These are phyloP conservation scores for Atta colombica DNA, from an alignment of 1,140 invertebrate genomes.

Conservation along the genomic window DNA sequence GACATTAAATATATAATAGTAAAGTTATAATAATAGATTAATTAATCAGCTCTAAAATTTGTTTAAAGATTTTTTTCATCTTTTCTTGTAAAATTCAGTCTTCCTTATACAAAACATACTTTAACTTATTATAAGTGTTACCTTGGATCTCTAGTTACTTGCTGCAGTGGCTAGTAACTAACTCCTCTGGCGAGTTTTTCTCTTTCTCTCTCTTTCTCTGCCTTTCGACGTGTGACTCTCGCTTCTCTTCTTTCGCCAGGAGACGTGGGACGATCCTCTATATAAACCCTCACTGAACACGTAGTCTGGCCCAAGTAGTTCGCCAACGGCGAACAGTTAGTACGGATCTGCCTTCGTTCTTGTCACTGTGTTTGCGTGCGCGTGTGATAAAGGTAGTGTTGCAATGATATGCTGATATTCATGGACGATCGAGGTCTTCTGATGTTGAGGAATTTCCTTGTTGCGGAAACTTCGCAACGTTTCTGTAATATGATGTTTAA, in stretches of 20 bases:
- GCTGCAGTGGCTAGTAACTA: conserved; percentile 39
- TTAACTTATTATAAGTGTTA: neutral
- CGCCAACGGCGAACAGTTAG: conserved; percentile 75
- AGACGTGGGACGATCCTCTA: conserved; percentile 84
- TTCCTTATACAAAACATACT: neutral
- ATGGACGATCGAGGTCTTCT: conserved; percentile 45
- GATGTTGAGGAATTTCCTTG: neutral
- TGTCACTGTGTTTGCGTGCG: conserved; percentile 25
- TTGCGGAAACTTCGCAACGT: neutral
- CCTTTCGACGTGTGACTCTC: conserved; percentile 66
- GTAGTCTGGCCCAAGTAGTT: conserved; percentile 74
- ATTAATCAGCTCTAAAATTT: neutral
- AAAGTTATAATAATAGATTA: neutral
- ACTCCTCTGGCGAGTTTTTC: conserved; percentile 26
- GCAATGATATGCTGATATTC: conserved; percentile 30
- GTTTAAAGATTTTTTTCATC: neutral
- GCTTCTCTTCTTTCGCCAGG: conserved; percentile 67
- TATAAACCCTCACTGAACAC: conserved; percentile 82
- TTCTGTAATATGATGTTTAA: neutral
- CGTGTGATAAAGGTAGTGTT: conserved; percentile 59
- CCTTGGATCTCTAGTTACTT: conserved; percentile 44
- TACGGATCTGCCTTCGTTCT: conserved; percentile 63
- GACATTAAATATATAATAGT: neutral
- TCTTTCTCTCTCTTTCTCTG: conserved; percentile 25
- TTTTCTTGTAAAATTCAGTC: neutral